phyloP scores from a whole-genome alignment of 2,797 vertebrate species.

The Channa striata region DNA sequence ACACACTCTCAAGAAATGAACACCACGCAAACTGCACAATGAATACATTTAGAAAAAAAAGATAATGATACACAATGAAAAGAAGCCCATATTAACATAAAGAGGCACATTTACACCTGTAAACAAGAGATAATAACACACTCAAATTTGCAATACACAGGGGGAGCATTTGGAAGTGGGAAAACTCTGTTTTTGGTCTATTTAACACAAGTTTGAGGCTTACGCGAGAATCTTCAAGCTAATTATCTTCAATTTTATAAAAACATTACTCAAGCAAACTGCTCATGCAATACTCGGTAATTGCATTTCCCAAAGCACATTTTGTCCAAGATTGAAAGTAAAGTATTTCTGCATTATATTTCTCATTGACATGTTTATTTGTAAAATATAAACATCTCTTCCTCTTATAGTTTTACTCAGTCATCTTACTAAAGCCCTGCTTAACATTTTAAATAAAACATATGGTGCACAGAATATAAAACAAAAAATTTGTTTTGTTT shows the following conservation, averaged over 20 bases:
- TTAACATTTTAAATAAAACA: background rate
- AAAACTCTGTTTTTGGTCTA: too few species aligned
- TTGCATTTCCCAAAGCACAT: constrained; percentile 11
- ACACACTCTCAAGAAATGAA: constrained; percentile 22
- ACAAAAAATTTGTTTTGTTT: background rate
- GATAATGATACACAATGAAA: constrained; percentile 24
- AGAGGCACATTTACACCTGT: constrained; percentile 39
- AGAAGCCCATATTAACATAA: constrained; percentile 22
- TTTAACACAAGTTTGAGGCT: constrained; percentile 18
- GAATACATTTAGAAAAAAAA: constrained; percentile 34
- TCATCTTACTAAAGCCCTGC: background rate
- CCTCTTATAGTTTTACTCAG: background rate
- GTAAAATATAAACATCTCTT: constrained; percentile 5
- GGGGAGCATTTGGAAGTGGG: too few species aligned
- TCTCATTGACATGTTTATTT: background rate
- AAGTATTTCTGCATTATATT: background rate
- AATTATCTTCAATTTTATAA: background rate
- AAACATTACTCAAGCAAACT: background rate
- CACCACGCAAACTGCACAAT: background rate
- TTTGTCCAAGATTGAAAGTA: background rate
- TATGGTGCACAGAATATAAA: background rate
- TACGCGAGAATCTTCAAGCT: background rate
- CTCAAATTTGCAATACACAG: background rate
- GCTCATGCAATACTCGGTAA: background rate
- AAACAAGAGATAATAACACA: constrained; percentile 43